A percentile compares a stretch with the other conserved stretches of the same genome.
Evolutionary conservation across 1,140 invertebrate species (phyloP).

Genomic region (Monomorium pharaonis): DNA sequence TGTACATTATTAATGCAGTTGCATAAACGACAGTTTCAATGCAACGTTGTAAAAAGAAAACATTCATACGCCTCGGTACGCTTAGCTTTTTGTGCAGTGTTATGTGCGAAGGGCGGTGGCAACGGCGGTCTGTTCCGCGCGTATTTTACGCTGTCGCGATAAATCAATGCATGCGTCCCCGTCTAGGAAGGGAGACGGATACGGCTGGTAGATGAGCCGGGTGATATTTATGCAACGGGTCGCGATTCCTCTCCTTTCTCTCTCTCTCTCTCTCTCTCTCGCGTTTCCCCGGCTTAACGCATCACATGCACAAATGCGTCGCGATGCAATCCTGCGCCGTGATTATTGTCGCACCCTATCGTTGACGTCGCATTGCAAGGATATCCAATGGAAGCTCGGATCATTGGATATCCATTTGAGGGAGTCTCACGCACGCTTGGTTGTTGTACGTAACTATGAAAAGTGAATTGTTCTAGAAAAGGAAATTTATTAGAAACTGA

Average conservation of each 20-base stretch:
- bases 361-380: neutral
- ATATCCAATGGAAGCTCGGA: neutral
- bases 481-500: no score
- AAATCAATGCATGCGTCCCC: slow-evolving; percentile 46
- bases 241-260: slow-evolving; percentile 19
- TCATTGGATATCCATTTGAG: slow-evolving; percentile 14
- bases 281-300: slow-evolving; percentile 1
- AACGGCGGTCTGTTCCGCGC: slow-evolving; percentile 2
- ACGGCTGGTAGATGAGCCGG: slow-evolving; percentile 36
- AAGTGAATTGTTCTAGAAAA: neutral
- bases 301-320: slow-evolving; percentile 22
- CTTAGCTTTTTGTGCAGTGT: slow-evolving; percentile 16
- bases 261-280: neutral
- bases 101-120: neutral
- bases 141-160: slow-evolving; percentile 37
- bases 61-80: neutral
- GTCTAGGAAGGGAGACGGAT: slow-evolving; percentile 39
- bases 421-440: neutral
- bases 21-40: slow-evolving; percentile 2
- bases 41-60: slow-evolving; percentile 3
- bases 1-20: neutral
- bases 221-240: slow-evolving; percentile 55
- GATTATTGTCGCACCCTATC: slow-evolving; percentile 28
- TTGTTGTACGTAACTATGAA: neutral
- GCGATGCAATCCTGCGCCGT: neutral